Evolutionary conservation across 2,888 invertebrate species (phyloP), one percentile per base, ranked within the genome.

Genomic region (Ametastegia equiseti): DNA sequence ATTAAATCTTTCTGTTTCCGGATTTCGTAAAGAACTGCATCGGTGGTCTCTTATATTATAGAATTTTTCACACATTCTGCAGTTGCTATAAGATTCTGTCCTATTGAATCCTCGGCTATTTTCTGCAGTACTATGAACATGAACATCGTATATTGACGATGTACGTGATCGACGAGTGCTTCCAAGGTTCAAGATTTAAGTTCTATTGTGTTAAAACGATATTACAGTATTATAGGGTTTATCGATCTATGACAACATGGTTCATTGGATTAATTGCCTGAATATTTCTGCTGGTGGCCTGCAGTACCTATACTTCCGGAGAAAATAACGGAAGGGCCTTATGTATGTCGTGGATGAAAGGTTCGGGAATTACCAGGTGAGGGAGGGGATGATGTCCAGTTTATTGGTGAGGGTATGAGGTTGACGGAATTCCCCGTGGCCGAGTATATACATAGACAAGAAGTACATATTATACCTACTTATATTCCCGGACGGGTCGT

Each of bases 321-420:
- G 75, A 75, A 50, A 75, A 33, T 75, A 75, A 75, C 50, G 54
- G 75, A 42, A 45, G 36, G 23, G 19, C 36, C 19, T 7, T 54
- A 54, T 1, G n/a, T 19, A 7, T n/a, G 3, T 54, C 5, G 11
- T 71, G 27, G 27, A 47, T 13, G 23, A 33, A 45, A 47, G 11
- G 45, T 19, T 54, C 33, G 75, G 78, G 78, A 60, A 78, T 42
- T 78, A 78, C 78, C 42, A 39, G n/a, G n/a, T n/a, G n/a, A n/a
- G 42, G 33, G 75, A 45, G 15, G 9, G 33, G 54, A 36, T 75
- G 19, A 42, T 75, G 45, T 71, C 45, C n/a, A 75, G 54, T 75
- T 75, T 75, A 75, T 54, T 54, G 75, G 39, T 23, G 7, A 27
- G 60, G 27, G 42, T 1, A 39, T n/a, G 36, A 23, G 39, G 60